A percentile compares a stretch with the other conserved stretches of the same genome.
These are phyloP conservation scores for Daboia siamensis DNA, from an alignment of 2,113 vertebrate genomes.

Conservation along the genomic window DNA sequence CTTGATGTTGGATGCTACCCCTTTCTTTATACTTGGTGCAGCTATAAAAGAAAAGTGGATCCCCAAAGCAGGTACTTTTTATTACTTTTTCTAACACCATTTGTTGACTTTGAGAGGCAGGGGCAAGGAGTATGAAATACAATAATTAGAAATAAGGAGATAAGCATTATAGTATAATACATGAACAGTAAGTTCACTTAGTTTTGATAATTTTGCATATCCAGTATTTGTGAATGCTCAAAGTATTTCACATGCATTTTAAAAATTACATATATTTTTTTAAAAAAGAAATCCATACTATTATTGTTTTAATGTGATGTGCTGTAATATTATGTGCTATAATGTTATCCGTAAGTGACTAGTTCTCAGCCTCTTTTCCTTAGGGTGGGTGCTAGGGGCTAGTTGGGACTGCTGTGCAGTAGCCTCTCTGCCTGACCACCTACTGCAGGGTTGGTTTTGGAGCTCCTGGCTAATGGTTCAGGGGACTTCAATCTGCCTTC, in stretches of 20 bases:
- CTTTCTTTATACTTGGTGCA: neutral
- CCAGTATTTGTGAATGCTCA: neutral
- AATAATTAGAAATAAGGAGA: neutral
- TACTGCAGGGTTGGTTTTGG: neutral
- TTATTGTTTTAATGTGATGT: neutral
- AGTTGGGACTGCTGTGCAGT: neutral
- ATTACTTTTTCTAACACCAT: neutral
- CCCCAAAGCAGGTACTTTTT: neutral
- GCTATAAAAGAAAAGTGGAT: neutral
- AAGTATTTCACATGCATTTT: neutral
- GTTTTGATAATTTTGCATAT: neutral
- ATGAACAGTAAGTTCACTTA: neutral
- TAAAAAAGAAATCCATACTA: neutral
- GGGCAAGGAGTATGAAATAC: neutral
- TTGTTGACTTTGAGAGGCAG: neutral
- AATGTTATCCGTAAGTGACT: neutral
- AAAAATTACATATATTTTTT: neutral
- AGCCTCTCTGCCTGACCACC: neutral
- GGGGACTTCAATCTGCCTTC: neutral
- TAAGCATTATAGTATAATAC: neutral
- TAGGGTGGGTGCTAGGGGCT: neutral
- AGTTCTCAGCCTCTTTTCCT: neutral
- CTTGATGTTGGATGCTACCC: neutral
- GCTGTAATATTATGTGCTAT: neutral
- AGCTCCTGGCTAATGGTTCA: neutral